Evolutionary conservation across 2,888 invertebrate species (phyloP).

Genomic region (Germaria angustata): DNA sequence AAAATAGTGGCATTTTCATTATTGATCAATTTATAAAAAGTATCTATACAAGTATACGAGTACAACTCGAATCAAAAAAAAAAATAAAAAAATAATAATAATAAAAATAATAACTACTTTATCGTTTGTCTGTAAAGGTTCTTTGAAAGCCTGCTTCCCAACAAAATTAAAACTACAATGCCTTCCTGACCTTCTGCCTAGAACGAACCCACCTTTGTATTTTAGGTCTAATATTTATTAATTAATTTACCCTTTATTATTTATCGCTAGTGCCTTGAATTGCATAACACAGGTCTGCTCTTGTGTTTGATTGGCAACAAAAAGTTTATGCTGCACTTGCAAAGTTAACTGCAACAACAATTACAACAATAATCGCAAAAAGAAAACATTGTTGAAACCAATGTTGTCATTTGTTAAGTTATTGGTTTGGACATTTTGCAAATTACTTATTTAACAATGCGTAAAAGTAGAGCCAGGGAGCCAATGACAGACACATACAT

Average conservation of each 20-base stretch:
- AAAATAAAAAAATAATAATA: too few relatives aligned
- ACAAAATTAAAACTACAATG: too few relatives aligned
- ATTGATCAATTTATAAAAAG: too few relatives aligned
- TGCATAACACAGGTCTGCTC: not conserved
- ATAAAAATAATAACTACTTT: too few relatives aligned
- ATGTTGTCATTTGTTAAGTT: conserved; percentile 70
- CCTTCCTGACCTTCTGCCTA: too few relatives aligned
- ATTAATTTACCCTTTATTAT: not conserved
- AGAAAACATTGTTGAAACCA: conserved; percentile 54
- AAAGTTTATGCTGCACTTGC: conserved; percentile 16
- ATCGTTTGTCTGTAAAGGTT: too few relatives aligned
- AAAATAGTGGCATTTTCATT: too few relatives aligned
- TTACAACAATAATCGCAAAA: conserved; percentile 15
- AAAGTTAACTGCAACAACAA: conserved; percentile 14
- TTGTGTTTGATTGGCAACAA: conserved; percentile 13
- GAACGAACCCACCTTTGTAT: too few relatives aligned
- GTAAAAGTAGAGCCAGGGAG: conserved; percentile 71
- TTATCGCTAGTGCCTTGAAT: not conserved
- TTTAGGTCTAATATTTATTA: too few relatives aligned
- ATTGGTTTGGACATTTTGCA: conserved; percentile 79
- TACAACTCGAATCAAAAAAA: too few relatives aligned
- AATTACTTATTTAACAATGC: conserved; percentile 79
- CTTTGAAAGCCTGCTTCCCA: too few relatives aligned
- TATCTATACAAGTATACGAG: too few relatives aligned
- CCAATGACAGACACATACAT: not conserved